phyloP scores from a whole-genome alignment of 2,888 invertebrate genomes.

The Luffia ferchaultella region DNA sequence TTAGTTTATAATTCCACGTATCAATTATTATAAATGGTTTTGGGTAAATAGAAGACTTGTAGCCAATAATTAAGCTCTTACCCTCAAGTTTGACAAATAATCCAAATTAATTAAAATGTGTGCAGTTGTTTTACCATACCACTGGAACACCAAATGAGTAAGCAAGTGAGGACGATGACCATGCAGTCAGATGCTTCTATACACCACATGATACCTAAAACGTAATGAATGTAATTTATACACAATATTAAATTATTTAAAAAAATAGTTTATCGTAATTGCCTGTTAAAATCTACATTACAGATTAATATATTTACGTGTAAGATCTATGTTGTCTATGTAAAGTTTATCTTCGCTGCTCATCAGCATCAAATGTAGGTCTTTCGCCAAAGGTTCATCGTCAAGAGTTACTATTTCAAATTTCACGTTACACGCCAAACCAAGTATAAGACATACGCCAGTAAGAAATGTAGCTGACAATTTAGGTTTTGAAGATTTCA shows the following conservation, averaged over 20 bases:
- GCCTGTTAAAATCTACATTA: no score
- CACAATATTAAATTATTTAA: background rate
- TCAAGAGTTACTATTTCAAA: constrained; percentile 46
- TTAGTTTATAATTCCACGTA: no score
- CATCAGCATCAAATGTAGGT: constrained; percentile 46
- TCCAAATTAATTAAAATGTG: no score
- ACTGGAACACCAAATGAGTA: constrained; percentile 41
- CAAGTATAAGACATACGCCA: constrained; percentile 34
- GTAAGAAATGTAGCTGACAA: constrained; percentile 38
- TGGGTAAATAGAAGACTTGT: no score
- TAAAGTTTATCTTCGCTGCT: constrained; percentile 47
- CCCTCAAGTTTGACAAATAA: no score
- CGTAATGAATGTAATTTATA: background rate
- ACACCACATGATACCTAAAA: constrained; percentile 44
- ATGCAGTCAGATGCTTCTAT: constrained; percentile 44
- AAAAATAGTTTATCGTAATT: background rate
- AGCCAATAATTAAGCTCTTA: no score
- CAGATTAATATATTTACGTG: constrained; percentile 31
- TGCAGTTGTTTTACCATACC: constrained; percentile 41
- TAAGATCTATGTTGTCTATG: constrained; percentile 46
- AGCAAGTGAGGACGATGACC: constrained; percentile 36
- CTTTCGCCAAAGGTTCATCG: constrained; percentile 33
- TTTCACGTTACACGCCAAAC: constrained; percentile 41
- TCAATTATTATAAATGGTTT: no score
- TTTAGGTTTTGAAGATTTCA: constrained; percentile 20